Base-by-base conservation (phyloP, 2,888 invertebrate species). In the Philereme vetulata region DNA sequence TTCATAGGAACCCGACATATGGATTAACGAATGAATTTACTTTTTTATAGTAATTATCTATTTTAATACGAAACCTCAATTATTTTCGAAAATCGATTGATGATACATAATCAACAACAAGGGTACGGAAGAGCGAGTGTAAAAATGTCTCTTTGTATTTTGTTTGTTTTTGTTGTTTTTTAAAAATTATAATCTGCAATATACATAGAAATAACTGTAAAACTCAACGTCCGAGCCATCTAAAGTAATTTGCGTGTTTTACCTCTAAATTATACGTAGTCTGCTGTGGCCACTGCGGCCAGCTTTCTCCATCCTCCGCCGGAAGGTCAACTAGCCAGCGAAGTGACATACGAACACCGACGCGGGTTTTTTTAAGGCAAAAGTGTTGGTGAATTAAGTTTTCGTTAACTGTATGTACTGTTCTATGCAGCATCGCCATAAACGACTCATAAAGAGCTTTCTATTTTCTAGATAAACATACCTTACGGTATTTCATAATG, bases 291-390 rank as follows among this genome's bases (percentile, higher is more conserved):
- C 21, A 21, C 21, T 21, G 50, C 34, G 44, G 44, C 6, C 40
- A 54, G 42, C 62, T 62, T 62, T 62, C 62, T 62, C 50, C 42
- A 42, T 32, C 40, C 40, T 49, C 56, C 43, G 36, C 21, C 11
- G 46, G 56, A 57, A 62, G 62, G 62, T 62, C 62, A 62, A 57
- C 53, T 54, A 51, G 54, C 57, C 49, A 53, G 34, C 48, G 10
- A 35, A 43, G 40, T 55, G 57, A 47, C 57, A 51, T 35, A 43
- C 56, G 38, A 7, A 10, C 45, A 36, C 45, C 46, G 51, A 54
- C 48, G 42, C 43, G 10, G 42, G 40, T 6, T 33, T 42, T 40
- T 38, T 38, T 8, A 38, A 42, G 3, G 33, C 5, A 10, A 8
- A 36, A 38, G 7, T 38, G 8, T 38, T 34, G 21, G 11, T 10